Evolutionary conservation across 2,797 vertebrate species (phyloP), one percentile per base, ranked within the genome.

Genomic region (Ispidina lecontei): DNA sequence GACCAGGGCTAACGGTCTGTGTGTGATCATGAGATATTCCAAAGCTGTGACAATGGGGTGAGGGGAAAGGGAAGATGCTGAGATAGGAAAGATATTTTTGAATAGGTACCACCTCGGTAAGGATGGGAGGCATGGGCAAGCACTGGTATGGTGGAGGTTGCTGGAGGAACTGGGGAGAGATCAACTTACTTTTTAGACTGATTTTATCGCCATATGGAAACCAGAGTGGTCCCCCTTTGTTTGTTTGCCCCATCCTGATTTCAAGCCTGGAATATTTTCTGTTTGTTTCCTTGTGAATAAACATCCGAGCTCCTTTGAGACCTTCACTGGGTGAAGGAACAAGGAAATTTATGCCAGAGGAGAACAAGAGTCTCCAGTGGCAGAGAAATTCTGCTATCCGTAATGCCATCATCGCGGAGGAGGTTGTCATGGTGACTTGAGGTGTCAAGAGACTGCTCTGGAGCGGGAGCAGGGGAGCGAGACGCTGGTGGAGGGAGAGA

Each of bases 341-440:
- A 28, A 37, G 52, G 54, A 33, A 44, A 79, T 83, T 33, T 37
- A 28, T 58, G 64, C 47, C 54, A 5, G 20, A 18, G 37, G 26
- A 58, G 64, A 75, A 46, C 49, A 46, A 59, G 69, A 75, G 26
- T 25, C 29, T 75, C 49, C 54, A 39, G 44, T 26, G 65, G 43
- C 59, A 56, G 69, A 1, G 14, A 20, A 35, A 52, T 58, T 29
- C 46, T n/a, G 29, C 33, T 60, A 3, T 33, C 72, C 5, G 1
- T 43, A 10, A 67, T 23, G 44, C 14, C 44, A 60, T 37, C 68
- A 1, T 29, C 4, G 1, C 0, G 16, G 67, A 65, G 63, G 37
- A 82, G 76, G 85, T 79, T 79, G 85, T 91, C 86, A 79, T 94
- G 85, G 85, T 79, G 85, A 79, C 72, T 78, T 1, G 13, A 75